Base-by-base conservation (phyloP, 2,797 vertebrate species). In the Cyclopterus lumpus region DNA sequence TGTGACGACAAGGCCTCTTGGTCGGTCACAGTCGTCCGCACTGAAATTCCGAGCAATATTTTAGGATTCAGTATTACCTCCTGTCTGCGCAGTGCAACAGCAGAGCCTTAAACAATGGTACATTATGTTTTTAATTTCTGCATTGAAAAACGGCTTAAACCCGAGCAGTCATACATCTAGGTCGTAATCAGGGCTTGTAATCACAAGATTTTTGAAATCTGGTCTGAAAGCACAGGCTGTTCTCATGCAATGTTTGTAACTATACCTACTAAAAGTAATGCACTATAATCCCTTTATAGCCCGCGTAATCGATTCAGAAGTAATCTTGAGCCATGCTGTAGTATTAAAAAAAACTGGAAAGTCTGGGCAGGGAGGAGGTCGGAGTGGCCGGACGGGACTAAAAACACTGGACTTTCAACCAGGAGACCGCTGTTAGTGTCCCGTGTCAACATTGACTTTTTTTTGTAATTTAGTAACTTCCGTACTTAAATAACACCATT, bases 161-260 rank as follows among this genome's bases (percentile, higher is more conserved):
- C 61, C 59, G 38, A 3, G 58, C 11, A 60, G 58, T 40, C 8
- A 15, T 24, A 61, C 36, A 61, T 40, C 40, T 15, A 40, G 36
- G 22, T 61, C 61, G 22, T 64, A 32, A 48, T 64, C 26, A 64
- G 20, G 26, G 42, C 42, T 46, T 61, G 15, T 61, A 59, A 59
- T 36, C 30, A 58, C 55, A 58, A 12, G 30, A 34, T 36, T 36
- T 28, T 44, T 42, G 5, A 8, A 24, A 28, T 6, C 24, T 44
- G 38, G 38, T 38, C 12, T 44, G n/a, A 53, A 53, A 2, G 49
- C 49, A 53, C 22, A 53, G 22, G 11, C 49, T 53, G 22, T 24
- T 53, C 22, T 26, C 10, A 48, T 48, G 7, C 20, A 48, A n/a
- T 48, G n/a, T 49, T 49, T n/a, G 46, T 48, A 48, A 8, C 46